Base-by-base conservation (phyloP, 2,888 invertebrate species). In the Spisula subtruncata region DNA sequence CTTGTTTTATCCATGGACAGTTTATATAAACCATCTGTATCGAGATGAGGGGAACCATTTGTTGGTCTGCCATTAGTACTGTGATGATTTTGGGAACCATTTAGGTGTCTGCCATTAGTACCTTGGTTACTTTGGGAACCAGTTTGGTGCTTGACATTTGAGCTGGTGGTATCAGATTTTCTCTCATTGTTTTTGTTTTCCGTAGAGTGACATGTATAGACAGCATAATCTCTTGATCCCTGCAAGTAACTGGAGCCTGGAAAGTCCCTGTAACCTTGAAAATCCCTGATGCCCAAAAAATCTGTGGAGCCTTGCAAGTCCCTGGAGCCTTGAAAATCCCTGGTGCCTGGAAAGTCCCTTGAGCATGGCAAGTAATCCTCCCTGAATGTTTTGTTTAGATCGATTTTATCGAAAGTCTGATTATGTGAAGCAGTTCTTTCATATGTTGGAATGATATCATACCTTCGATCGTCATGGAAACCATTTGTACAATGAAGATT, bases 401-500 rank as follows among this genome's bases (percentile, higher is more conserved):
- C 86, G 41, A 89, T 86, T 80, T 83, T 56, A 25, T 86, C 51
- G 80, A 83, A 89, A 54, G 60, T 83, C 10, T 35, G 8, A n/a
- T 86, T 60, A 86, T 48, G 71, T 12, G 56, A 56, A 48, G 16
- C 4, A 25, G 16, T 25, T 48, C 48, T 81, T 20, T 46, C 75
- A 66, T 12, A 18, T 6, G 14, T 75, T 8, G 29, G 66, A 4
- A 51, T 16, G 16, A 46, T n/a, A 48, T 20, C 56, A n/a, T 8
- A 56, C 48, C 75, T 81, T 25, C 71, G 8, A 35, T 29, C 48
- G 0, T 32, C 41, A 32, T 83, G 51, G 41, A 84, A 41, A 46
- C 82, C 82, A 85, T 80, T 88, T n/a, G 90, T 89, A 35, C 89
- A 86, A 87, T 91, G 86, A 48, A 91, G 71, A 35, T 16, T 83